phyloP scores from a whole-genome alignment of 2,888 invertebrate species.

The Synanthedon tipuliformis region DNA sequence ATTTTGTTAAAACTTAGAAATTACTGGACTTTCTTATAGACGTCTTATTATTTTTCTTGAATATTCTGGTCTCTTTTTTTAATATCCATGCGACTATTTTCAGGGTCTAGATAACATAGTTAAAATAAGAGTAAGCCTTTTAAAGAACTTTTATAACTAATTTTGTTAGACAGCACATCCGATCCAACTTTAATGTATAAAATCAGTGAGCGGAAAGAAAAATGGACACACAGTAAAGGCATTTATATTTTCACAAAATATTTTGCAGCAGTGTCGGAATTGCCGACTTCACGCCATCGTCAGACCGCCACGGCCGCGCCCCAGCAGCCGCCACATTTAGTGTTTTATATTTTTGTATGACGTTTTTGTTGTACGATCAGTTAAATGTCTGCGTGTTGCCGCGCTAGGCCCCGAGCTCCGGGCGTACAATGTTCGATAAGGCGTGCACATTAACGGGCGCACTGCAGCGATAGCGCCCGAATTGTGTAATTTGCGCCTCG shows the following conservation, averaged over 20 bases:
- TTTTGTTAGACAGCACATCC: no score
- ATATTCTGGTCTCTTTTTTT: no score
- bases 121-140: no score
- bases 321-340: conserved; percentile 13
- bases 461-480: conserved; percentile 61
- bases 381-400: conserved; percentile 29
- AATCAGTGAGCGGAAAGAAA: no score
- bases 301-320: conserved; percentile 12
- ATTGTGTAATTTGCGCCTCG: conserved; percentile 69
- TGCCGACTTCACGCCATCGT: not conserved
- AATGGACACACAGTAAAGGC: not conserved
- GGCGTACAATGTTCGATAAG: conserved; percentile 52
- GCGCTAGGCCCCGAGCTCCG: conserved; percentile 16
- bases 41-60: no score
- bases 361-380: conserved; percentile 37
- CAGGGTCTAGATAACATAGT: no score
- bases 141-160: no score
- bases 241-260: not conserved
- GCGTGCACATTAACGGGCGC: conserved; percentile 61
- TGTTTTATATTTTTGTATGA: conserved; percentile 26
- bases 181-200: no score
- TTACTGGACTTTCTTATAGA: no score
- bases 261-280: not conserved
- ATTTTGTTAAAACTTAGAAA: no score
- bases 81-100: no score